Base-by-base conservation (phyloP, 2,888 invertebrate species). In the Anthrax anthrax region DNA sequence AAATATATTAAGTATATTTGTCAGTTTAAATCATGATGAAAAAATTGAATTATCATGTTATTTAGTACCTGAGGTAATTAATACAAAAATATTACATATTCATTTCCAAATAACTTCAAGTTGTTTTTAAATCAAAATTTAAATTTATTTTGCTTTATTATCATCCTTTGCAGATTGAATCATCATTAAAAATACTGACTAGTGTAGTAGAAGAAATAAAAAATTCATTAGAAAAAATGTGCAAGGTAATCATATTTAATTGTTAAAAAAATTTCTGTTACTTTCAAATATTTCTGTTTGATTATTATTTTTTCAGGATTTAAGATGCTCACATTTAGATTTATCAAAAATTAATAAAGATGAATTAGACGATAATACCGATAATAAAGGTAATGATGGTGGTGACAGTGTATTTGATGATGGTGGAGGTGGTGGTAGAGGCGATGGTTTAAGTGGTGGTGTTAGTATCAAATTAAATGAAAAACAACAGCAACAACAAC, bases 1-100 rank as follows among this genome's bases (percentile, higher is more conserved):
- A 51, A 76, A 74, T 43, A 70, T 77, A 40, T 74, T 76, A 54
- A 71, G 69, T 44, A 76, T 78, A 38, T 74, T 79, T 55, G 70
- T 73, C 46, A 70, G 72, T 39, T 70, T 80, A 59, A 72, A 71
- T 38, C 65, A 70, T 16, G 66, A 72, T 16, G 77, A 80, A 57
- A 68, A 77, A 54, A 69, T 74, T 50, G 77, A 79, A 56, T 71
- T 81, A 50, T 77, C 79, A 27, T 71, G 73, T 38, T 78, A 77
- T 64, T 69, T 80, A 55, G 77, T 79, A 57, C 80, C 80, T 54
- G 79, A 81, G 70, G 78, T 78, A 63, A 58, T 56, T 50, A 17
- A 23, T 6, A 36, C 10, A n/a, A n/a, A n/a, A n/a, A n/a, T n/a
- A n/a, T n/a, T n/a, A n/a, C n/a, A n/a, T n/a, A n/a, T n/a, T n/a